Conservation (phyloP, 1,140 invertebrate genomes). For the Lutraria rhynchaena region DNA sequence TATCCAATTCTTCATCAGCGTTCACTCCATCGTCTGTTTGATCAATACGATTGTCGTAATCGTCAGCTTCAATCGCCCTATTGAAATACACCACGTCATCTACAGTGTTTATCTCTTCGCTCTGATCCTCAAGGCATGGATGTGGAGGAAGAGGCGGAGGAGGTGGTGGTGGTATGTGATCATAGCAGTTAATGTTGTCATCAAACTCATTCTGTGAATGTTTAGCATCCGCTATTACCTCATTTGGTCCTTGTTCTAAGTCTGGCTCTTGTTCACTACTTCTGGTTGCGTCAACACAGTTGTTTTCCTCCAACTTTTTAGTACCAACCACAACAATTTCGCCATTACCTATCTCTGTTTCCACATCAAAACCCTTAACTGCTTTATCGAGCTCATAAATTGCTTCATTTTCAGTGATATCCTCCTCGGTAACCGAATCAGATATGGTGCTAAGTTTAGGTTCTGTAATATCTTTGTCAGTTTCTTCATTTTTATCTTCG, state of each 20-base stretch:
- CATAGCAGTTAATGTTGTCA: neutral
- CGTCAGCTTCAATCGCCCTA: neutral
- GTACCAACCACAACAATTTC: neutral
- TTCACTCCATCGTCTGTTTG: too few species aligned
- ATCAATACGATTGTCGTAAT: too few species aligned
- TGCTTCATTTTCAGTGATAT: conserved; percentile 1
- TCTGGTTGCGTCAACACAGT: neutral
- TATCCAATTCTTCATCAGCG: too few species aligned
- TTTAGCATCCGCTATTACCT: neutral
- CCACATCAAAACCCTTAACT: conserved; percentile 25
- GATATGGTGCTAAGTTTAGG: neutral
- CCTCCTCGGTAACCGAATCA: neutral
- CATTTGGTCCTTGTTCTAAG: neutral
- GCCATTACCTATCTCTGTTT: neutral
- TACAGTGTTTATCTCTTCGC: neutral
- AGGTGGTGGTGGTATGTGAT: neutral
- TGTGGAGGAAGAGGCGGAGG: neutral
- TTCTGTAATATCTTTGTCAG: neutral
- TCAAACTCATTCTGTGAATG: neutral
- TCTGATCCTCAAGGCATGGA: neutral
- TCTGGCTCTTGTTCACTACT: neutral
- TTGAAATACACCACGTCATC: neutral
- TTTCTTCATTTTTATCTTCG: conserved; percentile 3
- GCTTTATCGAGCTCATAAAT: conserved; percentile 36
- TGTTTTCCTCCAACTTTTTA: neutral